These are phyloP conservation scores for Bilobella aurantiaca DNA, from an alignment of 1,140 invertebrate species.

Conservation along the genomic window DNA sequence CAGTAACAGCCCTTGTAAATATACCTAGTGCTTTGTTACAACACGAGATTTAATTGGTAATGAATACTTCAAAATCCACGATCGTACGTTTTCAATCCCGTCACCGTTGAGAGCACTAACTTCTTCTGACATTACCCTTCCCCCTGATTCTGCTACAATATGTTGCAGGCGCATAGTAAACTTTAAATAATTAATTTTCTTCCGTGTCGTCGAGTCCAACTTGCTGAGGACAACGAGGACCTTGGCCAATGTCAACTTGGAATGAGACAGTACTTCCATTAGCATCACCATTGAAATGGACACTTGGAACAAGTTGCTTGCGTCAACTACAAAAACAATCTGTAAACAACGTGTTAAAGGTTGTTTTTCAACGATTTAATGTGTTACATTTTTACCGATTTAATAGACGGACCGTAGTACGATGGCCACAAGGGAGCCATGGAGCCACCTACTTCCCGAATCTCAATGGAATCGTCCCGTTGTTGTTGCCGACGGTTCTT, in stretches of 20 bases:
- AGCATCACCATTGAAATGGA: slow-evolving; percentile 34
- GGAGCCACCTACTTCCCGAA: slow-evolving; percentile 62
- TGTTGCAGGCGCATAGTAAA: slow-evolving; percentile 58
- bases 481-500: neutral
- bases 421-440: slow-evolving; percentile 67
- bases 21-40: too few relatives aligned
- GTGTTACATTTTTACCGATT: neutral
- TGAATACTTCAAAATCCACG: slow-evolving; percentile 42
- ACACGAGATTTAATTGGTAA: neutral
- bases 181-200: slow-evolving; percentile 68
- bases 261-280: slow-evolving; percentile 36
- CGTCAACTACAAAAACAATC: slow-evolving; percentile 34
- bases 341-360: slow-evolving; percentile 7
- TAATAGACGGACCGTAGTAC: slow-evolving; percentile 53
- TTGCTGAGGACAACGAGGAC: slow-evolving; percentile 63
- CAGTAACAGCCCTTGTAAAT: too few relatives aligned
- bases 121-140: slow-evolving; percentile 53
- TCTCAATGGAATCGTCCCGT: slow-evolving; percentile 24
- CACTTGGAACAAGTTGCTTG: slow-evolving; percentile 35
- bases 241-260: slow-evolving; percentile 22
- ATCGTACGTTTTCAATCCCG: slow-evolving; percentile 54
- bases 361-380: neutral
- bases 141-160: slow-evolving; percentile 44
- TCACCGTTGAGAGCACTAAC: slow-evolving; percentile 57
- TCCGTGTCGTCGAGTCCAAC: slow-evolving; percentile 68